Conservation (phyloP, 2,113 vertebrate species). For the Pteruthius melanotis region DNA sequence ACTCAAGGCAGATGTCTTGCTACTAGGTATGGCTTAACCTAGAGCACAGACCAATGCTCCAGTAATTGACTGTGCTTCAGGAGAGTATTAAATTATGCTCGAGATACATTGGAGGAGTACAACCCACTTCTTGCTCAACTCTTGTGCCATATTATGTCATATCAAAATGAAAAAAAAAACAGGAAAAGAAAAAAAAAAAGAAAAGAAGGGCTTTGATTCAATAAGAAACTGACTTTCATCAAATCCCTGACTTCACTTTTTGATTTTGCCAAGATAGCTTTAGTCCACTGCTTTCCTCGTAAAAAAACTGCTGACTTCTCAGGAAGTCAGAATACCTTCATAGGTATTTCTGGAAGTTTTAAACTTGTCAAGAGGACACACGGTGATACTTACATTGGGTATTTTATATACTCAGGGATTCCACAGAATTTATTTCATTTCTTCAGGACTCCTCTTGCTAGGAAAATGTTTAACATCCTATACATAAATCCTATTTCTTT, state of each 20-base stretch:
- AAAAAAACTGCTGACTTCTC: background rate
- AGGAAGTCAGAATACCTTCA: background rate
- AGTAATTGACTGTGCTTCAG: background rate
- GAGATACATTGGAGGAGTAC: background rate
- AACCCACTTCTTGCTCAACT: background rate
- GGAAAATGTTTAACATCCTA: background rate
- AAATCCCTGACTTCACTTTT: background rate
- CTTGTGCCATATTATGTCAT: background rate
- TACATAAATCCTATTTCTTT: background rate
- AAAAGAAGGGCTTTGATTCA: background rate
- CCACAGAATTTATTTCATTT: background rate
- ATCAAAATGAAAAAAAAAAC: background rate
- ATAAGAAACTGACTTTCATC: background rate
- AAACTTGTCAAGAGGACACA: background rate
- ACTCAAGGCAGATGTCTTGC: background rate
- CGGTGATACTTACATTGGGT: background rate
- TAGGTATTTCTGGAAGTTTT: background rate
- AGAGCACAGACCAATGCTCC: background rate
- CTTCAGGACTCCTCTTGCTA: background rate
- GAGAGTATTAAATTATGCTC: background rate
- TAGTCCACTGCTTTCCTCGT: background rate
- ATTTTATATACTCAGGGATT: background rate
- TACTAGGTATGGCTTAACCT: background rate
- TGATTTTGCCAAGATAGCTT: background rate
- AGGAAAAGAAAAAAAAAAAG: background rate